Evolutionary conservation across 2,797 vertebrate genomes (phyloP), one percentile per base, ranked within the genome.

Genomic region (Premnoplex brunnescens): DNA sequence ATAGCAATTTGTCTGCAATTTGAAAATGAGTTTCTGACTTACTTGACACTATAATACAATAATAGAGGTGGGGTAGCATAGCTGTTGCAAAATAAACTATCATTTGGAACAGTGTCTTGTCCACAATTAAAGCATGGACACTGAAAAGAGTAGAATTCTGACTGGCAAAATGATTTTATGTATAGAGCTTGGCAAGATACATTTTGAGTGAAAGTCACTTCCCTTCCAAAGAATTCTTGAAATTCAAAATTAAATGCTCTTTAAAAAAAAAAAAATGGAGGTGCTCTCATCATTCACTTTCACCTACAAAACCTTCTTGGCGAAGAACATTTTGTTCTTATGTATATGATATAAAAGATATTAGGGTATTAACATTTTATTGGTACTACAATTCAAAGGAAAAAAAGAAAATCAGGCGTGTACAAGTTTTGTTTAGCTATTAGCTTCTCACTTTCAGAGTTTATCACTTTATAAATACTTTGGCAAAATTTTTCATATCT

Each of bases 31-130:
- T 44, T 96, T 96, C 49, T 96, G 80, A 95, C 81, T 95, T 95
- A 69, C 88, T 95, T 96, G 92, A 96, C 93, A 93, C 46, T 83
- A 37, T 96, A 95, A 95, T 88, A 36, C 34, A 95, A 69, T 95
- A 95, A 95, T 83, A 89, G 41, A 84, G 20, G n/a, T 52, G 37
- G 7, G 56, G 17, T 85, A 85, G 55, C 54, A 78, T 6, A 4
- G 84, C 16, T 81, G 17, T 64, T 88, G 58, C 77, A 95, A 96
- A 94, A 74, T 76, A 96, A 94, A 89, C 78, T 88, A 76, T 95
- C 46, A 89, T 49, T 92, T 44, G 27, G 71, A 91, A 91, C 17
- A 68, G 46, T 17, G 28, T 43, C 56, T 76, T 80, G 26, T 73
- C 71, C 77, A 43, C 44, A 94, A 95, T 97, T 96, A 97, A 88